Evolutionary conservation across 2,888 invertebrate species (phyloP).

Genomic region (Drosophila bunnanda): DNA sequence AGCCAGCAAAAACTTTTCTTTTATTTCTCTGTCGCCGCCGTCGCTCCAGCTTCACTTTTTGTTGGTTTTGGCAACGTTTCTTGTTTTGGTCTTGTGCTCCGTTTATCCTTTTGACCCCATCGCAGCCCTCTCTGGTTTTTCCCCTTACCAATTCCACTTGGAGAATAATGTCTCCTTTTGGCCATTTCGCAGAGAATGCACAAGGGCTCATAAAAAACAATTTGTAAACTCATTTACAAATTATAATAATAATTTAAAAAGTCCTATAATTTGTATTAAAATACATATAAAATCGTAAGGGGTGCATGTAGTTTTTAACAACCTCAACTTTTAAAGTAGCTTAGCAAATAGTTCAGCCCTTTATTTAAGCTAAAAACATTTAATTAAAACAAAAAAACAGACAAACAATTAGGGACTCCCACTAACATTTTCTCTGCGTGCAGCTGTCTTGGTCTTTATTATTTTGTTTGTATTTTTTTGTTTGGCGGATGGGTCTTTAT

Average conservation of each 20-base stretch:
- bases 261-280: not conserved
- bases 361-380: too few relatives aligned
- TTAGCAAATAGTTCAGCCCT: too few relatives aligned
- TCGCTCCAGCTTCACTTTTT: conserved; percentile 15
- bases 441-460: conserved; percentile 12
- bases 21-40: conserved; percentile 13
- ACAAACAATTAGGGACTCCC: too few relatives aligned
- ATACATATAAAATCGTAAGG: too few relatives aligned
- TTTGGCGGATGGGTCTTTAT: conserved; percentile 6
- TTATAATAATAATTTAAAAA: not conserved
- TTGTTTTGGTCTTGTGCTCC: conserved; percentile 25
- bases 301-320: too few relatives aligned
- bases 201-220: too few relatives aligned
- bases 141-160: not conserved
- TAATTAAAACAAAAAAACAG: too few relatives aligned
- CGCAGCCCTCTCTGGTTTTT: not conserved
- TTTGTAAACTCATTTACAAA: not conserved
- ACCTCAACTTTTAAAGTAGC: too few relatives aligned
- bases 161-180: not conserved
- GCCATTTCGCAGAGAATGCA: too few relatives aligned
- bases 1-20: conserved; percentile 59
- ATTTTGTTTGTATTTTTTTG: conserved; percentile 5
- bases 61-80: conserved; percentile 29
- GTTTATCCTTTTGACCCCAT: conserved; percentile 33
- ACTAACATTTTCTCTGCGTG: not conserved